Evolutionary conservation across 2,113 vertebrate species (phyloP).

Genomic region (Nycticebus coucang): DNA sequence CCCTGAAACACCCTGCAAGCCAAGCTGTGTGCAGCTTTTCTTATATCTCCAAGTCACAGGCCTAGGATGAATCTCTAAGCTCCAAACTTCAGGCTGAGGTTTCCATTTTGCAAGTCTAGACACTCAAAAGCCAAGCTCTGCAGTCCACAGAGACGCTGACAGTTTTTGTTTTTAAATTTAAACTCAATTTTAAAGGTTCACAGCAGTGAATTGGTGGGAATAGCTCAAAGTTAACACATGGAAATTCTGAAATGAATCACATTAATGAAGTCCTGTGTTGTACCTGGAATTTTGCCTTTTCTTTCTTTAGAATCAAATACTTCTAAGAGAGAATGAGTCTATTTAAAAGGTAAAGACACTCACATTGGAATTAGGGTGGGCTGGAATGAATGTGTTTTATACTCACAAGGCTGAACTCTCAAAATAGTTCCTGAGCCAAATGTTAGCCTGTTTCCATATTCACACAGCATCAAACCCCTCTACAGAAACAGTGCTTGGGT

Average conservation of each 20-base stretch:
- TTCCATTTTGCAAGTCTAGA: slow-evolving; percentile 24
- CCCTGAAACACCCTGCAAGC: neutral
- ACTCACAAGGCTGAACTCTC: slow-evolving; percentile 74
- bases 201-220: slow-evolving; percentile 14
- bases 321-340: neutral
- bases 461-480: slow-evolving; percentile 57
- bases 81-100: neutral
- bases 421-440: slow-evolving; percentile 75
- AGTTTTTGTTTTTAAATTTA: neutral
- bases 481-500: slow-evolving; percentile 54
- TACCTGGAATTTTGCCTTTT: slow-evolving; percentile 7
- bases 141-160: neutral
- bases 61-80: neutral
- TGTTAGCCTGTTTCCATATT: neutral
- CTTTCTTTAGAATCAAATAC: slow-evolving; percentile 21
- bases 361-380: neutral
- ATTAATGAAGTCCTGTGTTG: neutral
- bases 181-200: slow-evolving; percentile 33
- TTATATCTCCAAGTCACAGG: neutral
- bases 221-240: neutral
- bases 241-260: neutral
- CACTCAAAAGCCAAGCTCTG: neutral
- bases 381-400: slow-evolving; percentile 5
- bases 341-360: neutral
- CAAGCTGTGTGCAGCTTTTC: neutral